Conservation (phyloP, 2,113 vertebrate species). For the Austrofundulus limnaeus region DNA sequence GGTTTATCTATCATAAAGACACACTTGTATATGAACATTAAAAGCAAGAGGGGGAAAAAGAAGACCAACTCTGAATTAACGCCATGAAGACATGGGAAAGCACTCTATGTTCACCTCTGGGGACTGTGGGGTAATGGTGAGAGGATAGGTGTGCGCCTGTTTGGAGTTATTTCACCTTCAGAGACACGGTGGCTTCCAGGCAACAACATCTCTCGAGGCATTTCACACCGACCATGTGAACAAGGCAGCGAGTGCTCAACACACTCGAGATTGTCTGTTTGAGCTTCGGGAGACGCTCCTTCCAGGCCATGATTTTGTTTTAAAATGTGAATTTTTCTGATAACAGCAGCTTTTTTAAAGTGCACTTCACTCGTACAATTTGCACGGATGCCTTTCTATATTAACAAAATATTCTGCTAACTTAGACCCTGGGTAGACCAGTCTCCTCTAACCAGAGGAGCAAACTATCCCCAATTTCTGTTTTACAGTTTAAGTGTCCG, state of each 20-base stretch:
- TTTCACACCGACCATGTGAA: constrained; percentile 59
- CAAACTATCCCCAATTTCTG: too few species aligned
- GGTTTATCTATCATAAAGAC: constrained; percentile 9
- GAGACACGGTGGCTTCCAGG: constrained; percentile 67
- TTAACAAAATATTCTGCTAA: too few species aligned
- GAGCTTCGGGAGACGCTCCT: constrained; percentile 20
- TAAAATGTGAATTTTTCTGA: neutral
- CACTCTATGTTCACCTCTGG: constrained; percentile 64
- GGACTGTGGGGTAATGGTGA: constrained; percentile 57
- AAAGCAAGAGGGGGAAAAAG: constrained; percentile 23
- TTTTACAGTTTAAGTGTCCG: too few species aligned
- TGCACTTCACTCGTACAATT: too few species aligned
- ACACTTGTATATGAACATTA: constrained; percentile 16
- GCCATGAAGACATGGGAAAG: constrained; percentile 69
- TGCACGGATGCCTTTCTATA: too few species aligned
- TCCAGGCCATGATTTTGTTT: constrained; percentile 38
- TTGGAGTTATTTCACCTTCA: constrained; percentile 69
- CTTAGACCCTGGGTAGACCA: too few species aligned
- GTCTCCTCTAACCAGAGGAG: too few species aligned
- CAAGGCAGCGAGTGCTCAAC: constrained; percentile 24
- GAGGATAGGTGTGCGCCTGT: constrained; percentile 60
- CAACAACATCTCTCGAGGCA: constrained; percentile 55
- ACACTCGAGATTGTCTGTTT: constrained; percentile 15
- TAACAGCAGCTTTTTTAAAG: neutral
- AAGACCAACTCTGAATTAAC: constrained; percentile 56